These are phyloP conservation scores for Campoletis sonorensis DNA, from an alignment of 1,140 invertebrate species.

Conservation along the genomic window DNA sequence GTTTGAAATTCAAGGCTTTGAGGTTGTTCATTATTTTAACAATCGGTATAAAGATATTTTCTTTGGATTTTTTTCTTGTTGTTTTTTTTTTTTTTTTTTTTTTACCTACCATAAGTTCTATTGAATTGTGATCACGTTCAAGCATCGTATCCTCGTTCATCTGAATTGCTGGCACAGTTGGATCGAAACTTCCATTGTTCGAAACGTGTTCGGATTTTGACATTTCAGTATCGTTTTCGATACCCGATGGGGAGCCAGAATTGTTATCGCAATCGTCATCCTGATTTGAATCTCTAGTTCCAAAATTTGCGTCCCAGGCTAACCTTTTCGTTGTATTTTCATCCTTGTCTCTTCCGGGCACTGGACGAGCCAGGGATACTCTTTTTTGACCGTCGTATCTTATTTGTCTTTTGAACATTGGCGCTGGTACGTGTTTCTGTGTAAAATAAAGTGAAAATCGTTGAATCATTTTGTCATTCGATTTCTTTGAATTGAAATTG, in stretches of 20 bases:
- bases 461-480: neutral
- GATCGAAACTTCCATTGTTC: constrained; percentile 61
- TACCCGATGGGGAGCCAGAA: neutral
- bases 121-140: constrained; percentile 59
- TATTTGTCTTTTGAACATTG: constrained; percentile 71
- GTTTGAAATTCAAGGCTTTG: constrained; percentile 17
- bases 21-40: constrained; percentile 27
- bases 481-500: neutral
- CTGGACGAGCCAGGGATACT: constrained; percentile 71
- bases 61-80: neutral
- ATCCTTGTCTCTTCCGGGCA: constrained; percentile 58
- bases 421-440: constrained; percentile 65
- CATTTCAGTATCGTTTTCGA: neutral
- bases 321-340: constrained; percentile 44
- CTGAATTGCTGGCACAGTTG: constrained; percentile 66
- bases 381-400: constrained; percentile 77
- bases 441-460: constrained; percentile 42
- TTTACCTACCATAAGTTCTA: constrained; percentile 42
- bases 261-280: constrained; percentile 45
- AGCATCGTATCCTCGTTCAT: constrained; percentile 64
- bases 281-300: constrained; percentile 43
- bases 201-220: constrained; percentile 62
- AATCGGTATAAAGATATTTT: too few relatives aligned
- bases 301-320: constrained; percentile 51
- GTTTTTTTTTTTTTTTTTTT: neutral